Conservation (phyloP, 2,888 invertebrate genomes). For the Eudasyphora cyanicolor region DNA sequence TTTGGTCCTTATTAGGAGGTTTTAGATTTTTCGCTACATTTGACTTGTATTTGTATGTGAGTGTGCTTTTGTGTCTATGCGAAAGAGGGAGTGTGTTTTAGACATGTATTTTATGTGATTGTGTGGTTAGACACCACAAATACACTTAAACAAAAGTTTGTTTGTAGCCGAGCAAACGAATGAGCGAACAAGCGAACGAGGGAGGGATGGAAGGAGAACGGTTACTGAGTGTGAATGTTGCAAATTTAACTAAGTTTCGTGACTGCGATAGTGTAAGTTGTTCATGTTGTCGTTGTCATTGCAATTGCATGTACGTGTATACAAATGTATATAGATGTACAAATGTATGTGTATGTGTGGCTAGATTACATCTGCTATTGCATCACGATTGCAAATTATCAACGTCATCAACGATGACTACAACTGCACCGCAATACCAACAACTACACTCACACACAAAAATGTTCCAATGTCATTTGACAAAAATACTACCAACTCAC, state of each 20-base stretch:
- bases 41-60: not conserved
- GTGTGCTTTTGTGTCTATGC: too few species aligned
- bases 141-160: slow-evolving; percentile 37
- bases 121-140: slow-evolving; percentile 46
- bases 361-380: not conserved
- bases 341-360: not conserved
- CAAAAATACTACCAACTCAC: not conserved
- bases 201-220: too few species aligned
- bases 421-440: not conserved
- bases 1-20: not conserved
- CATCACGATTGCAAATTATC: not conserved
- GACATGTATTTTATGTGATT: slow-evolving; percentile 37
- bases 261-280: not conserved
- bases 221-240: not conserved
- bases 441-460: not conserved
- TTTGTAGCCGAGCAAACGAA: slow-evolving; percentile 11
- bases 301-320: not conserved
- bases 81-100: too few species aligned
- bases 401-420: not conserved
- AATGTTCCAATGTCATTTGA: not conserved
- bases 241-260: slow-evolving; percentile 24
- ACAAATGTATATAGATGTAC: too few species aligned
- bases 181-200: too few species aligned
- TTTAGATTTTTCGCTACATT: not conserved
- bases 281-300: not conserved